Conservation (phyloP, 2,888 invertebrate species). For the Dicranocentrus wangi region DNA sequence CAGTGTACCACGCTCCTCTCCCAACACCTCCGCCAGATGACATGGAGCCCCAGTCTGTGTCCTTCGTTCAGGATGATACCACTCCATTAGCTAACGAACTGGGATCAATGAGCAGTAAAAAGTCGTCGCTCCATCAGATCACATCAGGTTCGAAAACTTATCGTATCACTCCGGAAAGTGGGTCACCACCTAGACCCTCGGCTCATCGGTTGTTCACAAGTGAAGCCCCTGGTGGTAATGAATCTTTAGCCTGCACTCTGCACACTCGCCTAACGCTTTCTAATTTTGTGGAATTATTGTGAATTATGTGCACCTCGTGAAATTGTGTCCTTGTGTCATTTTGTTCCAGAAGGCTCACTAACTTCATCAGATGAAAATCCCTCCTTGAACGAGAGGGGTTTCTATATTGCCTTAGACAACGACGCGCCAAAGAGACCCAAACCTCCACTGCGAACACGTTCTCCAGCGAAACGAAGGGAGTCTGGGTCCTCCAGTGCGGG, state of each 20-base stretch:
- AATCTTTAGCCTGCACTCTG: not conserved
- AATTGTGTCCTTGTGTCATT: not conserved
- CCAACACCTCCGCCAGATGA: slow-evolving; percentile 85
- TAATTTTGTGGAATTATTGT: not conserved
- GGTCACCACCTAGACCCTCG: slow-evolving; percentile 76
- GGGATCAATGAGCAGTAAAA: slow-evolving; percentile 68
- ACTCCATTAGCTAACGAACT: slow-evolving; percentile 68
- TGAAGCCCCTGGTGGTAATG: slow-evolving; percentile 58
- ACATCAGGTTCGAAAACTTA: slow-evolving; percentile 91
- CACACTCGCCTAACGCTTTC: not conserved
- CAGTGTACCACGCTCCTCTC: slow-evolving; percentile 78
- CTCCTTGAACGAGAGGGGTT: slow-evolving; percentile 76
- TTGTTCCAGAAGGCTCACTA: slow-evolving; percentile 65
- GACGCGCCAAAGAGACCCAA: slow-evolving; percentile 91
- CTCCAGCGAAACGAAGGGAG: slow-evolving; percentile 68
- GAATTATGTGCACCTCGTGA: not conserved
- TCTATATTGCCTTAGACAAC: slow-evolving; percentile 94
- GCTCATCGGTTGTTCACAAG: slow-evolving; percentile 79
- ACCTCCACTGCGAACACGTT: slow-evolving; percentile 82
- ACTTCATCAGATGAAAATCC: slow-evolving; percentile 68
- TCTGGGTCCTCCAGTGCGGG: slow-evolving; percentile 22
- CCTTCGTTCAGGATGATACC: slow-evolving; percentile 78
- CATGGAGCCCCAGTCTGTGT: slow-evolving; percentile 95
- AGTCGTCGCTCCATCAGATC: slow-evolving; percentile 78
- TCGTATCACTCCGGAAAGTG: slow-evolving; percentile 78